Evolutionary conservation across 2,888 invertebrate species (phyloP).

Genomic region (Fissipunctia ypsillon): DNA sequence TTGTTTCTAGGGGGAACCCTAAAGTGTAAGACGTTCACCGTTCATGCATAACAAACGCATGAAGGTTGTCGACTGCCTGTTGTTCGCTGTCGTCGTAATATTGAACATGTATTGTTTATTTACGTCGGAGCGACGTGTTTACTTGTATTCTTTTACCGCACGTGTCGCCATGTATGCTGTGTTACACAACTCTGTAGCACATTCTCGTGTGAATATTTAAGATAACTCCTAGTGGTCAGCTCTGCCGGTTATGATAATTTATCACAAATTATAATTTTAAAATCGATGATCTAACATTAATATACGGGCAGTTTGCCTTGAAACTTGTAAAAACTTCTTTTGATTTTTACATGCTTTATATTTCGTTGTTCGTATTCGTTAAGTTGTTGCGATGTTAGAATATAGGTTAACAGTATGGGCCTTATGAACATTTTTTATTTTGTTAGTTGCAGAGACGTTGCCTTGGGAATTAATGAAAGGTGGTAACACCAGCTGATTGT

Average conservation of each 20-base stretch:
- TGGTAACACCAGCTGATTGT: conserved; percentile 28
- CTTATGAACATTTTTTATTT: conserved; percentile 38
- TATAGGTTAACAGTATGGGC: neutral
- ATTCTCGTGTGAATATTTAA: conserved; percentile 45
- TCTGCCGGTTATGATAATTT: conserved; percentile 54
- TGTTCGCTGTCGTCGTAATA: conserved; percentile 46
- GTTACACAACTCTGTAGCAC: conserved; percentile 22
- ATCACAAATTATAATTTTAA: conserved; percentile 28
- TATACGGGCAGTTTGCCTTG: conserved; percentile 53
- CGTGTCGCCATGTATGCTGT: conserved; percentile 20
- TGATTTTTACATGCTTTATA: conserved; percentile 18
- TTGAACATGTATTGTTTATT: conserved; percentile 60
- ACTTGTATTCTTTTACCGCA: conserved; percentile 42
- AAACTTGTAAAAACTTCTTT: conserved; percentile 38
- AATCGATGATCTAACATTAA: conserved; percentile 20
- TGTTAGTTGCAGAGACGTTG: conserved; percentile 35
- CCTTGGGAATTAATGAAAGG: conserved; percentile 41
- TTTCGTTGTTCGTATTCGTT: conserved; percentile 10
- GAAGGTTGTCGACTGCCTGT: conserved; percentile 56
- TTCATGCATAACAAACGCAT: conserved; percentile 43
- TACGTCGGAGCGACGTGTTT: conserved; percentile 48
- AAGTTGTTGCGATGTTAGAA: neutral
- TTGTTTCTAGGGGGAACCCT: conserved; percentile 12
- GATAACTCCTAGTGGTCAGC: conserved; percentile 10
- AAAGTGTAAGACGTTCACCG: conserved; percentile 37